Conservation (phyloP, 2,888 invertebrate species). For the Amiota mariae region DNA sequence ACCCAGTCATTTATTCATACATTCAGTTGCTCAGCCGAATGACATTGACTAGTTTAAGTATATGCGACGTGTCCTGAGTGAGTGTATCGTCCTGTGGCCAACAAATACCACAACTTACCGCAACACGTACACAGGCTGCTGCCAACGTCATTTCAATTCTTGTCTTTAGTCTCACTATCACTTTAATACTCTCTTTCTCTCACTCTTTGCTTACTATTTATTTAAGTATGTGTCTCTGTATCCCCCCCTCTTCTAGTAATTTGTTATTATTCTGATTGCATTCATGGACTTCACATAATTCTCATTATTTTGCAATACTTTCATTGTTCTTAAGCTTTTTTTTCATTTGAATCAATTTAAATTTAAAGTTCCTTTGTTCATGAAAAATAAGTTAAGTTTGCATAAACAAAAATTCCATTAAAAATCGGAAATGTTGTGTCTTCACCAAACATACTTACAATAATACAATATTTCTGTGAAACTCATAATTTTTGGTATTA, state of each 20-base stretch:
- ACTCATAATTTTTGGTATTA: no score
- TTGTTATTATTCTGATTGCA: no score
- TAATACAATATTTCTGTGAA: constrained; percentile 14
- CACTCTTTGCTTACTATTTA: neutral
- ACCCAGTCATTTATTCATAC: neutral
- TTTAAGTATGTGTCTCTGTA: constrained; percentile 36
- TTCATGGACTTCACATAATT: no score
- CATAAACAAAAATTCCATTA: no score
- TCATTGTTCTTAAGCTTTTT: no score
- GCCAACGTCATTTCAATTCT: neutral
- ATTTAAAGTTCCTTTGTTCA: no score
- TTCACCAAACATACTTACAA: constrained; percentile 13
- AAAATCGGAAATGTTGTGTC: no score
- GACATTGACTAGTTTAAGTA: neutral
- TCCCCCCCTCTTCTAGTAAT: neutral
- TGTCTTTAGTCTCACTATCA: constrained; percentile 5
- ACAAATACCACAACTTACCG: constrained; percentile 45
- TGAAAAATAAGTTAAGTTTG: no score
- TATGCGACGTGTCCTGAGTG: neutral
- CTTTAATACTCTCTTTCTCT: neutral
- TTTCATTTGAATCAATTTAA: no score
- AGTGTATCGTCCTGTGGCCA: constrained; percentile 42
- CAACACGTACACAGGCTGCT: constrained; percentile 35
- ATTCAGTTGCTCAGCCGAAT: constrained; percentile 1
- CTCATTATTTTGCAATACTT: no score